Base-by-base conservation (phyloP, 1,140 invertebrate species). In the Trigoniulus corallinus region DNA sequence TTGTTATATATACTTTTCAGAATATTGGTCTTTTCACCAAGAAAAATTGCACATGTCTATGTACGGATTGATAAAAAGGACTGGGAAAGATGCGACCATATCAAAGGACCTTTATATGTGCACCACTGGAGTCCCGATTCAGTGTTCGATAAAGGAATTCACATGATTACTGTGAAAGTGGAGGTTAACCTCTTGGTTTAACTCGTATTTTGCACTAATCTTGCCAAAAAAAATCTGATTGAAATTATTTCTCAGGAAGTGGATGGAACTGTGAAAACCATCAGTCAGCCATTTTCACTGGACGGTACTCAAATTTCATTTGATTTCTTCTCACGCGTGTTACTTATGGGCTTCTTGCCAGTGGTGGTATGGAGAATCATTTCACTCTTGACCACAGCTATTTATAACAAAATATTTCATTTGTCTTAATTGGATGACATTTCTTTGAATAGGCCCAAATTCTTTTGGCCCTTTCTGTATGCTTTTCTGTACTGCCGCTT, bases 211-310 rank as follows among this genome's bases (percentile, higher is more conserved):
- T n/a, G n/a, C n/a, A n/a, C n/a, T n/a, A n/a, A n/a, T n/a, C n/a
- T n/a, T n/a, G n/a, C n/a, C n/a, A n/a, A n/a, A n/a, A n/a, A n/a
- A n/a, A n/a, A n/a, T n/a, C n/a, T n/a, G n/a, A n/a, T n/a, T n/a
- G n/a, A n/a, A n/a, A n/a, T n/a, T n/a, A n/a, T 47, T 48, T 62
- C 69, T 64, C 56, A 82, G 78, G 84, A 88, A 72, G 7, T 7
- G 29, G 29, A 34, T 34, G 62, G 61, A 25, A 58, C 72, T 55
- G 76, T 73, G 1, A 69, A 70, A 54, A 65, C 66, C 52, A 59
- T 79, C 22, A 66, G 62, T n/a, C 81, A 87, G 59, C 71, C 74
- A 53, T 89, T 89, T 71, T 78, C 84, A 24, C 65, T 89, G 23
- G 84, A 89, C 67, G 78, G 77, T 7, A 75, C 76, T 15, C 66